phyloP scores from a whole-genome alignment of 2,888 invertebrate genomes.

The Philereme vetulata region DNA sequence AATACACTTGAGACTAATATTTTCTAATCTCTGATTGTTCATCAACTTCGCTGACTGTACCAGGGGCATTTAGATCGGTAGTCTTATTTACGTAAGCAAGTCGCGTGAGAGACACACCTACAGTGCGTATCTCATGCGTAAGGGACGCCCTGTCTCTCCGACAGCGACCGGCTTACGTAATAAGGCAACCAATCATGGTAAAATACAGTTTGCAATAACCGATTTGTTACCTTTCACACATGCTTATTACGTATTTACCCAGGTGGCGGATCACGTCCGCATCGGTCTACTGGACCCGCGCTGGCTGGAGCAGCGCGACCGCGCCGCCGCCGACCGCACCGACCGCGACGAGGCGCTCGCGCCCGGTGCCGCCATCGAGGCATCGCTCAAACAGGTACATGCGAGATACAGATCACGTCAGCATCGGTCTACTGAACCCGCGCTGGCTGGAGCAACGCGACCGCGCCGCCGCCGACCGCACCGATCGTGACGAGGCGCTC shows the following conservation, averaged over 20 bases:
- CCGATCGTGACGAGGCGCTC: slow-evolving; percentile 88
- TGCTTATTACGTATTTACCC: background rate
- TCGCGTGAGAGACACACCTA: too few species aligned
- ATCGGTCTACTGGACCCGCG: slow-evolving; percentile 98
- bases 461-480: slow-evolving; percentile 95
- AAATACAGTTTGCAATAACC: too few species aligned
- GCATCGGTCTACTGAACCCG: slow-evolving; percentile 97
- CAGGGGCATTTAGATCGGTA: too few species aligned
- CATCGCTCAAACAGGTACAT: slow-evolving; percentile 93
- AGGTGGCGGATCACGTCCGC: slow-evolving; percentile 97
- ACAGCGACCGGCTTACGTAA: too few species aligned
- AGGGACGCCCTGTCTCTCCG: too few species aligned
- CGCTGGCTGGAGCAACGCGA: slow-evolving; percentile 99
- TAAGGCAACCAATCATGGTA: too few species aligned
- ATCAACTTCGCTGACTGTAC: too few species aligned
- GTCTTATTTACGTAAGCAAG: too few species aligned
- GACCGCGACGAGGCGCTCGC: slow-evolving; percentile 87
- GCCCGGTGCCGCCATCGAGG: slow-evolving; percentile 95
- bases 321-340: slow-evolving; percentile 95
- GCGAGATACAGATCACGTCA: slow-evolving; percentile 99
- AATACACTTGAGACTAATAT: too few species aligned
- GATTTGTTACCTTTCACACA: too few species aligned
- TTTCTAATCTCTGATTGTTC: too few species aligned
- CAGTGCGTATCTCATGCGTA: too few species aligned
- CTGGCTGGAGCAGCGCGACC: slow-evolving; percentile 98